Percentiles rank a stretch among this genome's conserved stretches.
These are phyloP conservation scores for Probaryconus sp. DNA, from an alignment of 1,140 invertebrate genomes.

Conservation along the genomic window DNA sequence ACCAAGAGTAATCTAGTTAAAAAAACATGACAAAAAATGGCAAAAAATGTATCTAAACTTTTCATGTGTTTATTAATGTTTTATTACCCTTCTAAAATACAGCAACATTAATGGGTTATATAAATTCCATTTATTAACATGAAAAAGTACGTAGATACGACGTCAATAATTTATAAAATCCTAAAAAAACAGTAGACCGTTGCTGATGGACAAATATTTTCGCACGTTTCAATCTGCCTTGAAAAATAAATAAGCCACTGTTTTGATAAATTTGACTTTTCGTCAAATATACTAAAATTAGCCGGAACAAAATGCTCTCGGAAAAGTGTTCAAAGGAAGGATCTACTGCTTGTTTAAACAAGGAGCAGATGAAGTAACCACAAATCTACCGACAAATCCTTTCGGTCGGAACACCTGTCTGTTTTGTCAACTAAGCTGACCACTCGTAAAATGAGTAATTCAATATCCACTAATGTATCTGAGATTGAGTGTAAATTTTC, in stretches of 20 bases:
- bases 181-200: slow-evolving; percentile 14
- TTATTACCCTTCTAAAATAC: too few relatives aligned
- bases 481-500: too few relatives aligned
- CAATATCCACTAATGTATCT: not conserved
- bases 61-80: too few relatives aligned
- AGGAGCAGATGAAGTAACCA: slow-evolving; percentile 44
- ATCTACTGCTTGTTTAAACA: slow-evolving; percentile 1
- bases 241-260: slow-evolving; percentile 34
- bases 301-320: slow-evolving; percentile 38
- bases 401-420: slow-evolving; percentile 51
- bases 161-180: too few relatives aligned
- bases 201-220: slow-evolving; percentile 12
- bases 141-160: too few relatives aligned
- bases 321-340: slow-evolving; percentile 28
- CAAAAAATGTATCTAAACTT: too few relatives aligned
- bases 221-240: slow-evolving; percentile 7
- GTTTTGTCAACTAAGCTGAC: slow-evolving; percentile 14
- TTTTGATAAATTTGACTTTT: slow-evolving; percentile 33
- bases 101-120: too few relatives aligned
- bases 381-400: slow-evolving; percentile 13
- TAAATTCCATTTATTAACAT: too few relatives aligned
- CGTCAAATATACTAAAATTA: slow-evolving; percentile 42
- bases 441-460: slow-evolving; percentile 44
- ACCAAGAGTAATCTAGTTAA: slow-evolving; percentile 26
- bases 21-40: slow-evolving; percentile 20